These are phyloP conservation scores for Malurus alboscapulatus DNA, from an alignment of 2,113 vertebrate genomes.

Conservation along the genomic window DNA sequence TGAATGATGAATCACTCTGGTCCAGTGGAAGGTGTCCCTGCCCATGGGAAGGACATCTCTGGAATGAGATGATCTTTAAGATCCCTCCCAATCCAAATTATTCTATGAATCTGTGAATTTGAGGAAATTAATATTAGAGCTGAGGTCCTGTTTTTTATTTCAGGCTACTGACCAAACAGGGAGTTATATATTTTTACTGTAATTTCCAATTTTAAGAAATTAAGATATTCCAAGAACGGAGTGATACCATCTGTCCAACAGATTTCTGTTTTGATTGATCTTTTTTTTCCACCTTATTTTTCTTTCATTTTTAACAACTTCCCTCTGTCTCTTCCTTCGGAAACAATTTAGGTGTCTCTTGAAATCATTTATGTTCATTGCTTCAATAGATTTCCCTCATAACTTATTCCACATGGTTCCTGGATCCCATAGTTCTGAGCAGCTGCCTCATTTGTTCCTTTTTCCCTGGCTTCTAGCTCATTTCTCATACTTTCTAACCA, in stretches of 20 bases:
- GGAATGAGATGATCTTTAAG: neutral
- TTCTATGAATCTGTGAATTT: neutral
- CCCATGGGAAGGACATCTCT: too few species aligned
- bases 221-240: conserved; percentile 7
- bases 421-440: neutral
- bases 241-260: conserved; percentile 40
- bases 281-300: conserved; percentile 34
- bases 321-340: neutral
- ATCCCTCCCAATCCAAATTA: neutral
- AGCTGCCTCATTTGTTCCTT: conserved; percentile 13
- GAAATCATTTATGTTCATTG: conserved; percentile 29
- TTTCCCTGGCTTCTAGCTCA: conserved; percentile 4
- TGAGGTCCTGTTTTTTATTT: neutral
- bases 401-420: conserved; percentile 62
- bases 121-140: neutral
- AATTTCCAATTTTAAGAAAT: conserved; percentile 22
- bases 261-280: conserved; percentile 47
- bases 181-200: neutral
- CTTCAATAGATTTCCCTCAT: conserved; percentile 6
- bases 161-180: neutral
- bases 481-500: neutral
- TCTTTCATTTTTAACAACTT: conserved; percentile 28
- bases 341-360: conserved; percentile 55
- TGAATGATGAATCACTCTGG: neutral
- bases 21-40: too few species aligned